Evolutionary conservation across 2,113 vertebrate species (phyloP), one percentile per base, ranked within the genome.

Genomic region (Alouatta palliata): DNA sequence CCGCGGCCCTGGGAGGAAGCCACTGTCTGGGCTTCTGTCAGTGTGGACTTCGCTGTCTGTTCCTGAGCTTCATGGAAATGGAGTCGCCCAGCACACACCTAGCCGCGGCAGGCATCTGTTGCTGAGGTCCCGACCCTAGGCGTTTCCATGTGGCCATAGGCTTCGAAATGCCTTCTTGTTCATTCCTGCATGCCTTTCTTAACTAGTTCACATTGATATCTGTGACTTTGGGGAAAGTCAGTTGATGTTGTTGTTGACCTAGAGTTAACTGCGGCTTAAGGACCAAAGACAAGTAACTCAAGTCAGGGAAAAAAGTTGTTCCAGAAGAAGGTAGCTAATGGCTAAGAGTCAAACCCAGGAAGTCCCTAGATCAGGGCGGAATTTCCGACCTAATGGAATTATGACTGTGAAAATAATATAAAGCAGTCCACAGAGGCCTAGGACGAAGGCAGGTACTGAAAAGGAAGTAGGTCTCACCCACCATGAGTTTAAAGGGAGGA

Each of bases 31-130:
- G 6, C 76, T 10, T 14, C 58, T 14, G 0, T 16, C 49, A 27
- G 13, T 3, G 2, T 16, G 52, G 5, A 1, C 0, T 8, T 2
- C 2, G 9, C 6, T 30, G 13, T 6, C 2, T 12, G 5, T 8
- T 54, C 56, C 19, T 4, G 12, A 47, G 32, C 56, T 20, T 20
- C 56, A 12, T 14, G 11, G 8, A 12, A 35, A 23, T 0, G 8
- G 68, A 58, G 1, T 3, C 5, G 0, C 3, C 0, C 8, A 12
- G 79, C 9, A 30, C 17, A 4, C 4, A 1, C 3, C 5, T 8
- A 1, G 45, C 25, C 17, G 17, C 0, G 2, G 20, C 5, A 3
- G 8, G n/a, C 8, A 37, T 52, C 27, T 64, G 17, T 25, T 8
- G 54, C 54, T 76, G 35, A 2, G 2, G 23, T 23, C 8, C 6